These are phyloP conservation scores for Ochropleura leucogaster DNA, from an alignment of 2,888 invertebrate species.

Conservation along the genomic window DNA sequence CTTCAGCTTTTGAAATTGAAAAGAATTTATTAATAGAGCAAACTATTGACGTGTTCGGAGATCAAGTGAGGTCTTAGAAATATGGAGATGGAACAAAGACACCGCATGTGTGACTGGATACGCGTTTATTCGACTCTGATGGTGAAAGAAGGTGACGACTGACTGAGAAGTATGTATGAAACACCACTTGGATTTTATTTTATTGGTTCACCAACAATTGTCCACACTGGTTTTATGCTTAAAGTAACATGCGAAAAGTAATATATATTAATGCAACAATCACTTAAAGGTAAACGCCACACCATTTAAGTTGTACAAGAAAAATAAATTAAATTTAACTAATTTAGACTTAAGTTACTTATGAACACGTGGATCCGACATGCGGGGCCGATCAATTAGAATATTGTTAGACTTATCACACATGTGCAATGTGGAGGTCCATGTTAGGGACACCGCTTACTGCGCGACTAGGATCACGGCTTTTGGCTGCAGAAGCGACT, in stretches of 20 bases:
- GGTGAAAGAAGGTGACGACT: background rate
- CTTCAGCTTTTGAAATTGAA: conserved; percentile 19
- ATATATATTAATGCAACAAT: no score
- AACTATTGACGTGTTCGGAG: conserved; percentile 16
- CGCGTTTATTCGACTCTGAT: background rate
- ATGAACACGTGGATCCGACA: background rate
- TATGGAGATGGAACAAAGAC: conserved; percentile 9
- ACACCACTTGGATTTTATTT: no score
- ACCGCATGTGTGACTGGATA: background rate
- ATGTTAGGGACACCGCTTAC: background rate
- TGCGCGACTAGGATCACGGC: background rate
- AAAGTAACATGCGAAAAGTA: no score
- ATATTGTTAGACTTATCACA: background rate
- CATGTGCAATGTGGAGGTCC: background rate
- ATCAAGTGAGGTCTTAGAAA: conserved; percentile 22
- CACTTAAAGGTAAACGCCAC: no score
- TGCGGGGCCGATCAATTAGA: background rate
- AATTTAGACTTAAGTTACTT: no score
- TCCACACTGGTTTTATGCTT: no score
- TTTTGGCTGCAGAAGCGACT: background rate
- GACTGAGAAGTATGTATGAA: background rate
- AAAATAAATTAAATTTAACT: no score
- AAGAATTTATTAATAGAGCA: conserved; percentile 18
- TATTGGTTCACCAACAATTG: no score
- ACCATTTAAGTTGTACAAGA: no score